phyloP scores from a whole-genome alignment of 2,113 vertebrate genomes.

The Tragelaphus strepsiceros region DNA sequence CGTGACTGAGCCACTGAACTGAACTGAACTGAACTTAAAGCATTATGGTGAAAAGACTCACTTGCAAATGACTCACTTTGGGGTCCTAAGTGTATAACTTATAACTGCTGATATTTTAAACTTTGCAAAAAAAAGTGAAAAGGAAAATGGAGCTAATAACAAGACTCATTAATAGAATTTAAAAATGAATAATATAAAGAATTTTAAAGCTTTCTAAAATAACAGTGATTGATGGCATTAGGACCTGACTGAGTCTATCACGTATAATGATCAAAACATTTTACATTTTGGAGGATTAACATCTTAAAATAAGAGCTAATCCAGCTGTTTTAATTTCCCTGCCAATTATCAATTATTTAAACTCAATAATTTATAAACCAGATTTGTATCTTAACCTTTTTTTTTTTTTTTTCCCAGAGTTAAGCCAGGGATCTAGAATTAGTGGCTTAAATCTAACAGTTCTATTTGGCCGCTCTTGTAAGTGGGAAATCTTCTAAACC shows the following conservation, averaged over 20 bases:
- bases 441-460: not conserved
- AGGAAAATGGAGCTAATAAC: not conserved
- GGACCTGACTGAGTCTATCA: not conserved
- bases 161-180: not conserved
- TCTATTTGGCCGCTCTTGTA: not conserved
- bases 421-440: not conserved
- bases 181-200: not conserved
- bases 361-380: not conserved
- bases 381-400: not conserved
- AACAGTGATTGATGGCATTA: not conserved
- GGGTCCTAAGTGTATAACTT: not conserved
- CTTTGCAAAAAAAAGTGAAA: not conserved
- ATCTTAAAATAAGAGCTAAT: conserved; percentile 29
- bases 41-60: not conserved
- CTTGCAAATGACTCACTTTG: not conserved
- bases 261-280: not conserved
- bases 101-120: not conserved
- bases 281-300: not conserved
- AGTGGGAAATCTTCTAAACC: not conserved
- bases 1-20: too few relatives aligned
- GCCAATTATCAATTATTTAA: conserved; percentile 29
- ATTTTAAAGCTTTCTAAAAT: not conserved
- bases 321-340: not conserved
- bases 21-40: too few relatives aligned
- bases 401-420: not conserved